Conservation (phyloP, 2,888 invertebrate species). For the Atherix ibis region DNA sequence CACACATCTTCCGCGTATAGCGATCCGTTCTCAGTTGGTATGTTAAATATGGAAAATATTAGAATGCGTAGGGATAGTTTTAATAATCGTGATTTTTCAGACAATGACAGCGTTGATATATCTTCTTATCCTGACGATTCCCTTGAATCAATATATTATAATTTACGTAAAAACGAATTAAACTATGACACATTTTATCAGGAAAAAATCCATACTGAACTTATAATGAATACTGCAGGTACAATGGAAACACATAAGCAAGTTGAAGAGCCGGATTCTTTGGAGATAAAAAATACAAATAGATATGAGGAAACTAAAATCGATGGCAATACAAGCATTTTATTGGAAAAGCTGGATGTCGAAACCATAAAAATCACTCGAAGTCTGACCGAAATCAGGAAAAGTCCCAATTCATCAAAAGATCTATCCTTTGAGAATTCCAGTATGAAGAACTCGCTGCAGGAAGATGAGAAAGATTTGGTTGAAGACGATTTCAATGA, state of each 20-base stretch:
- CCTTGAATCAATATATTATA: slow-evolving; percentile 17
- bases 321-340: background rate
- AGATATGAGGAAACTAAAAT: background rate
- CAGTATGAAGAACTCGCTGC: slow-evolving; percentile 3
- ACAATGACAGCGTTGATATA: slow-evolving; percentile 13
- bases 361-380: background rate
- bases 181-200: slow-evolving; percentile 19
- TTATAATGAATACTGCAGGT: slow-evolving; percentile 8
- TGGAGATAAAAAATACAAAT: slow-evolving; percentile 14
- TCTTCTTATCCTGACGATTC: slow-evolving; percentile 15
- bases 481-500: slow-evolving; percentile 12
- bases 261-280: slow-evolving; percentile 11
- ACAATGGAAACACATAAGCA: slow-evolving; percentile 8
- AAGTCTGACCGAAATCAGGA: slow-evolving; percentile 1
- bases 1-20: no score
- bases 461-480: slow-evolving; percentile 5
- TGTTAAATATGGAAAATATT: slow-evolving; percentile 12
- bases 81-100: slow-evolving; percentile 12
- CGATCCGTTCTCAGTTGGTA: no score
- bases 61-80: slow-evolving; percentile 11
- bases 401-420: slow-evolving; percentile 2
- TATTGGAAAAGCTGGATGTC: background rate
- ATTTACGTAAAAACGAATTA: slow-evolving; percentile 20
- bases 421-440: slow-evolving; percentile 5
- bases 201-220: slow-evolving; percentile 17